phyloP scores from a whole-genome alignment of 30 jellyfish, hydroid and myxozoan species.

The Pelagia noctiluca region DNA sequence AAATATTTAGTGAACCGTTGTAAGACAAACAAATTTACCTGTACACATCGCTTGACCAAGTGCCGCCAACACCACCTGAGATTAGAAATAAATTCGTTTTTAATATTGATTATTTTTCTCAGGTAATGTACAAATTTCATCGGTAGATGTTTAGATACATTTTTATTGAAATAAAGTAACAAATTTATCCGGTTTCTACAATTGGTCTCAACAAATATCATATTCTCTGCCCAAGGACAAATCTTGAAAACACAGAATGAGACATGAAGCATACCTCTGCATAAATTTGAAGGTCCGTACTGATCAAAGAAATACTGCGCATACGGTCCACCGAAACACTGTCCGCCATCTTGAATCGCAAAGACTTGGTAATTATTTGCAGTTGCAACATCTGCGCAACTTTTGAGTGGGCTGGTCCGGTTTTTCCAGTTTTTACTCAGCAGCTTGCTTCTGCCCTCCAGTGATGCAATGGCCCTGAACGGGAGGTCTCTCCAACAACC shows the following conservation, averaged over 20 bases:
- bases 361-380: slow-evolving; percentile 68
- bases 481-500: slow-evolving; percentile 98
- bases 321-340: slow-evolving; percentile 88
- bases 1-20: background rate
- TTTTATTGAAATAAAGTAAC: background rate
- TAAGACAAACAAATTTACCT: slow-evolving; percentile 52
- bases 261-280: slow-evolving; percentile 73
- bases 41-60: slow-evolving; percentile 85
- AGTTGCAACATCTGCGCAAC: slow-evolving; percentile 89
- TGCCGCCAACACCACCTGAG: slow-evolving; percentile 93
- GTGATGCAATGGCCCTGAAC: slow-evolving; percentile 78
- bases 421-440: slow-evolving; percentile 63
- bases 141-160: background rate
- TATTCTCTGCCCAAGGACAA: background rate
- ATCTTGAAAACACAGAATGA: background rate
- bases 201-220: too few species aligned
- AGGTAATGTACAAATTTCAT: background rate
- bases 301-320: slow-evolving; percentile 76
- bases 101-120: background rate
- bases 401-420: slow-evolving; percentile 76
- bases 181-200: background rate
- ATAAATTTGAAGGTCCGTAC: slow-evolving; percentile 98
- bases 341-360: slow-evolving; percentile 99
- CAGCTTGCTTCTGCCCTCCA: slow-evolving; percentile 85
- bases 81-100: background rate